Percentiles rank a stretch among this genome's conserved stretches.
Conservation (phyloP, 2,113 vertebrate species). For the Rhineura floridana region DNA sequence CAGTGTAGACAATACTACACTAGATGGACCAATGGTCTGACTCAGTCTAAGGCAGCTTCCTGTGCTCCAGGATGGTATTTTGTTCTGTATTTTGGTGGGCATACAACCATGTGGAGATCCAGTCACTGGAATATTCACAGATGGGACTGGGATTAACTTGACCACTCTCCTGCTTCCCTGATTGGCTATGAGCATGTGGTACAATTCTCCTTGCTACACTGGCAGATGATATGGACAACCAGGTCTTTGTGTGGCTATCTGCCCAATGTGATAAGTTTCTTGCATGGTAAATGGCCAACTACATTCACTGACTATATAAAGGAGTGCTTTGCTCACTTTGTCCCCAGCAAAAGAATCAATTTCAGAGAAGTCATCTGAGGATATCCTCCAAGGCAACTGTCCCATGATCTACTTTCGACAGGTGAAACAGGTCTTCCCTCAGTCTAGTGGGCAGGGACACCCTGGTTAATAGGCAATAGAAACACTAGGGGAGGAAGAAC, state of each 20-base stretch:
- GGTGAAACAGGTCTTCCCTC: no score
- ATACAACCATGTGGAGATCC: background rate
- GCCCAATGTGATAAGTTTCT: background rate
- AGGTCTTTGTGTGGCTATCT: background rate
- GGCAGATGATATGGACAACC: background rate
- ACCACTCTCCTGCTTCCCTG: no score
- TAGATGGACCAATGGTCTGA: no score
- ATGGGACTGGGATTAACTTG: no score
- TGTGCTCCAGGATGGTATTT: background rate
- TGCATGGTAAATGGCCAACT: no score
- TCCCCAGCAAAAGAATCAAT: background rate
- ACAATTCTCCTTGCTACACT: background rate
- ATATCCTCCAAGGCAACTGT: no score
- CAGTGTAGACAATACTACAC: no score
- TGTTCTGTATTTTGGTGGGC: background rate
- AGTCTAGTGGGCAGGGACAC: no score
- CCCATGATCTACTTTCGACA: no score
- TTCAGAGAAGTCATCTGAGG: background rate
- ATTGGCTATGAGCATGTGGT: background rate
- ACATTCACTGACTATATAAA: background rate
- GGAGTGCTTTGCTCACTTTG: background rate
- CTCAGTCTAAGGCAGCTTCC: no score
- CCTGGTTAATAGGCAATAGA: background rate
- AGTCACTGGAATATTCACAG: no score
- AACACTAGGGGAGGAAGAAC: background rate